Conservation (phyloP, 2,888 invertebrate species). For the Ophonus ardosiacus region DNA sequence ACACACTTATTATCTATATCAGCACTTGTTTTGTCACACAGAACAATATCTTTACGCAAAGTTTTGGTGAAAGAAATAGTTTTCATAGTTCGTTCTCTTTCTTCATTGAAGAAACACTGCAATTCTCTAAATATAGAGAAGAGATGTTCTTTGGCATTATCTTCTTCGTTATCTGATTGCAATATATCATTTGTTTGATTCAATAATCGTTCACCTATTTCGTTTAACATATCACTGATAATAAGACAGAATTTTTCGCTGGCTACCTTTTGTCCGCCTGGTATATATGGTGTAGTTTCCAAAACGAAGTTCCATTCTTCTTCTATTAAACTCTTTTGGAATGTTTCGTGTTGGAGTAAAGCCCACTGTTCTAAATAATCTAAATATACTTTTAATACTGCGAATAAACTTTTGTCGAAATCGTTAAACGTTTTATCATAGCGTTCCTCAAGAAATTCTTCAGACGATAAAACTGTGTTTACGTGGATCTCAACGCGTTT, state of each 20-base stretch:
- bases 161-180: constrained; percentile 71
- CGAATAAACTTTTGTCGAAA: constrained; percentile 87
- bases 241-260: constrained; percentile 85
- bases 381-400: constrained; percentile 83
- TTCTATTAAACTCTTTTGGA: constrained; percentile 87
- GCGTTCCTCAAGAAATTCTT: constrained; percentile 75
- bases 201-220: constrained; percentile 76
- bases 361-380: constrained; percentile 92
- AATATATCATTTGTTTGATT: constrained; percentile 75
- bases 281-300: constrained; percentile 86
- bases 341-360: constrained; percentile 80
- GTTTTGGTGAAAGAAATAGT: constrained; percentile 90
- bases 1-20: constrained; percentile 67
- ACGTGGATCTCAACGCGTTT: constrained; percentile 85
- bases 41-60: constrained; percentile 81
- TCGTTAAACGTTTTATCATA: constrained; percentile 81
- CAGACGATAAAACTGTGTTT: constrained; percentile 78
- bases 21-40: constrained; percentile 34
- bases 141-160: constrained; percentile 75
- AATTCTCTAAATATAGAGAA: constrained; percentile 86
- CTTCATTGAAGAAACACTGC: constrained; percentile 87
- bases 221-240: constrained; percentile 75
- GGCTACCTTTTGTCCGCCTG: constrained; percentile 85
- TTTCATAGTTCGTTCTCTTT: constrained; percentile 88
- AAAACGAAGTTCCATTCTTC: constrained; percentile 94